Percentiles rank a stretch among this genome's conserved stretches.
Conservation (phyloP, 2,113 vertebrate species). For the Origma solitaria region DNA sequence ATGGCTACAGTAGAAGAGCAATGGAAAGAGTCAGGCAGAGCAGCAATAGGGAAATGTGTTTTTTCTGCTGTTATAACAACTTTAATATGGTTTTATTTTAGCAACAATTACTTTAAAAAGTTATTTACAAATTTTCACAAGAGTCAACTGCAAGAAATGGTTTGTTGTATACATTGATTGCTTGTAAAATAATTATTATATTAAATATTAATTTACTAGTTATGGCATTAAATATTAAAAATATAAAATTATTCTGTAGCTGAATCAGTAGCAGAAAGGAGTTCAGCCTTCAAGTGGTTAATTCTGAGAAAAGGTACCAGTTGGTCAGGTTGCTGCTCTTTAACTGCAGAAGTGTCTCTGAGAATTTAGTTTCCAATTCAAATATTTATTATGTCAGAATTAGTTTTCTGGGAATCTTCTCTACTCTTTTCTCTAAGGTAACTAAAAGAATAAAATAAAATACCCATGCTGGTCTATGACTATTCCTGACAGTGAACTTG, state of each 20-base stretch:
- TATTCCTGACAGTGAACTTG: conserved; percentile 15
- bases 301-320: background rate
- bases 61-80: background rate
- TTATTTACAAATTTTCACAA: background rate
- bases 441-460: conserved; percentile 14
- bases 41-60: background rate
- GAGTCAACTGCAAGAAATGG: background rate
- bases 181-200: background rate
- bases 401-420: conserved; percentile 24
- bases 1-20: background rate
- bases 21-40: background rate
- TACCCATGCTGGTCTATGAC: background rate
- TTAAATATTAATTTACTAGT: background rate
- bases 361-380: background rate
- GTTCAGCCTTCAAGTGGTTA: background rate
- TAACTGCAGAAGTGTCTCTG: background rate
- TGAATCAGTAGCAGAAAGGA: background rate
- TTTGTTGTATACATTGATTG: background rate
- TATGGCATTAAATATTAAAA: background rate
- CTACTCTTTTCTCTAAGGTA: background rate
- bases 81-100: background rate
- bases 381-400: conserved; percentile 25
- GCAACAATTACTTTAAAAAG: background rate
- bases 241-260: background rate
- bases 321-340: background rate